A percentile compares a stretch with the other conserved stretches of the same genome.
These are phyloP conservation scores for Neopelma chrysocephalum DNA, from an alignment of 2,797 vertebrate species.

Conservation along the genomic window DNA sequence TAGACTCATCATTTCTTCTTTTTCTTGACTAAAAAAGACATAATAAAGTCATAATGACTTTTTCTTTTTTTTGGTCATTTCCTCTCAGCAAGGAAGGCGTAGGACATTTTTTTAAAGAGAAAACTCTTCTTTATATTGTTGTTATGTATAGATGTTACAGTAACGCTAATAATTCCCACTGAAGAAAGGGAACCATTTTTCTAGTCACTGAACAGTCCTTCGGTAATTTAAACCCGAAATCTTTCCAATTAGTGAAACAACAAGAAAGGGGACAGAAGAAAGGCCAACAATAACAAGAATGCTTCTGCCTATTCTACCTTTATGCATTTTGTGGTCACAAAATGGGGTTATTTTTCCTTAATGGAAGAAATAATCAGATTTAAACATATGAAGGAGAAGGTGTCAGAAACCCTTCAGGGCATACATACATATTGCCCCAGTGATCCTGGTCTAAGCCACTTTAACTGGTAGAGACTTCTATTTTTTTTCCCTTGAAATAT, in stretches of 20 bases:
- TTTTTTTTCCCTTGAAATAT: background rate
- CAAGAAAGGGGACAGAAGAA: background rate
- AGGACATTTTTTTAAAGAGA: background rate
- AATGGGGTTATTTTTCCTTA: background rate
- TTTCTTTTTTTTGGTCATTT: background rate
- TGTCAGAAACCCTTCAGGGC: background rate
- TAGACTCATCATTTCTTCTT: background rate
- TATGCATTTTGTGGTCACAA: background rate
- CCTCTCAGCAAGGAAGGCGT: background rate
- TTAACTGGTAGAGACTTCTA: background rate
- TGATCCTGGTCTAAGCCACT: background rate
- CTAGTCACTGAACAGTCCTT: background rate
- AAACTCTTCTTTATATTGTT: background rate
- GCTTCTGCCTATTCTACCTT: background rate
- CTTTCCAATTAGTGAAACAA: background rate
- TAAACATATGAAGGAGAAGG: background rate
- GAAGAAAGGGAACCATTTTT: background rate
- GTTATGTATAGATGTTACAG: background rate
- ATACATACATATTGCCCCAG: background rate
- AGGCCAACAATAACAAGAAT: background rate
- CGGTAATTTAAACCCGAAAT: background rate
- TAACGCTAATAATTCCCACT: background rate
- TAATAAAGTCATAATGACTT: background rate
- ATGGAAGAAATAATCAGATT: background rate
- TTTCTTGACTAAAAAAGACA: background rate